Base-by-base conservation (phyloP, 2,888 invertebrate genomes). In the Rhagonycha fulva region DNA sequence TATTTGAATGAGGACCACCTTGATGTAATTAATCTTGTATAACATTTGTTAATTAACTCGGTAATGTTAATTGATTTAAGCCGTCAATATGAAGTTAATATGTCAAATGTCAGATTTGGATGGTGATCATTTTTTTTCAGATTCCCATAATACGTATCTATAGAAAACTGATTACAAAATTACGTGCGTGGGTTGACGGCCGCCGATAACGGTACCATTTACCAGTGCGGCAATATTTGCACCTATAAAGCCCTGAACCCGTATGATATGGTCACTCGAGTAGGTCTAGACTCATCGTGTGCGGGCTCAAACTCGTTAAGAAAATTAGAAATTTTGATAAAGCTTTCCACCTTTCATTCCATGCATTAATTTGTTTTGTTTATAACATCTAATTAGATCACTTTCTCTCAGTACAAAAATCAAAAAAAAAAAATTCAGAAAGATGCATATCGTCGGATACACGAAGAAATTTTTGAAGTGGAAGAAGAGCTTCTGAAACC, bases 191-290 rank as follows among this genome's bases (percentile, higher is more conserved):
- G 75, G 77, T 72, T 77, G 75, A 77, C 72, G 77, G 75, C 75
- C 47, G 47, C 47, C 77, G 72, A 71, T 77, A 77, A 77, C 77
- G 77, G 77, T 77, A 75, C 72, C 62, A 60, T 69, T 67, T 62
- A 70, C 75, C 72, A 73, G 72, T 77, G 75, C 73, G 72, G 77
- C 77, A 77, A 77, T 77, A 75, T 77, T 77, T 77, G 74, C 77
- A 77, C 77, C 74, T 75, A 66, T 62, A 26, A 69, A 74, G 60
- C 60, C 69, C 76, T 47, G 28, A 67, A 68, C 71, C 74, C 69
- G 73, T 67, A 74, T 75, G 66, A 60, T 71, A 68, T 69, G 69
- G 69, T 68, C 76, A 68, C 66, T 74, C 71, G 71, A 74, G 63
- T 68, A 68, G 71, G 77, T 75, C 77, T 77, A 77, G 77, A 77